Base-by-base conservation (phyloP, 2,888 invertebrate species). In the Drosophila suboccidentalis region DNA sequence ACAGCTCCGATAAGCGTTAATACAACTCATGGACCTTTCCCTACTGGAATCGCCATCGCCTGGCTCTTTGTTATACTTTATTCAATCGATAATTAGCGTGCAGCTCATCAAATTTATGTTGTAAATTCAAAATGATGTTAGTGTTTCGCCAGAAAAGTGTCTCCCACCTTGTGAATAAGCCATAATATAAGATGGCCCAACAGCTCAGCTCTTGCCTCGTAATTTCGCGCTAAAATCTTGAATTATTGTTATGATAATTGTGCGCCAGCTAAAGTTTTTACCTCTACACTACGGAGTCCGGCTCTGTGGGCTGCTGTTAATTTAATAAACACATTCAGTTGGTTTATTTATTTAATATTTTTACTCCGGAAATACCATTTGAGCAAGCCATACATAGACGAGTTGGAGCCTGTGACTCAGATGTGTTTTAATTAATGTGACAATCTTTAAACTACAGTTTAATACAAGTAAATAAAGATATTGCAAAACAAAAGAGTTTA, bases 111-210 rank as follows among this genome's bases (percentile, higher is more conserved):
- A 89, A 87, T 91, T 91, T 90, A 91, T 90, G 89, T 78, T 79
- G 79, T 74, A 80, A 83, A 90, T 87, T 85, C 86, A 80, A 87
- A 91, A 78, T 89, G 76, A 87, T 91, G 84, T 89, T 91, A 89
- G 80, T 84, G 89, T 79, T 91, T 90, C 91, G 69, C 60, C 71
- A 69, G 90, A 91, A 86, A 85, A 62, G 55, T 75, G 78, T 78
- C 73, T 47, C 60, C 61, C 58, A 38, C 43, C 58, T 51, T 49
- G 50, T 67, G 81, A 67, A 74, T 68, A 73, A 82, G 71, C 71
- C 60, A 54, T 41, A 38, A 15, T 9, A 39, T 15, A 26, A 49
- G 15, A 26, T 57, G 62, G 13, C 49, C 46, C 43, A 43, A 44
- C 47, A 22, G 51, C 41, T 38, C 46, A 22, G n/a, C 19, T 26